phyloP scores from a whole-genome alignment of 2,113 vertebrate genomes.

The Pipra filicauda region DNA sequence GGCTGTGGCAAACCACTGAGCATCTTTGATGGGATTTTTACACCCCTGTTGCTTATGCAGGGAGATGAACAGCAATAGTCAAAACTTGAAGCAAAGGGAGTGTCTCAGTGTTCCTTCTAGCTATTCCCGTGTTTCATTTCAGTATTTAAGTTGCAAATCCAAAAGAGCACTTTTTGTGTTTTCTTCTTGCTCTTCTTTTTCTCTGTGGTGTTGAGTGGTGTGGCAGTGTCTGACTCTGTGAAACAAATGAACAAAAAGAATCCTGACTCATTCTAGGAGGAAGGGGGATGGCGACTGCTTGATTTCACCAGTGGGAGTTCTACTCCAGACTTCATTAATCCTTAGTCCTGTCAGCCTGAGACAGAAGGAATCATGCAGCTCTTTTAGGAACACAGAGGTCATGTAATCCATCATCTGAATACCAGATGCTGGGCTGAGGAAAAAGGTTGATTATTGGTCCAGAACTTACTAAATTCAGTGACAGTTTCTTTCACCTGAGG shows the following conservation, averaged over 20 bases:
- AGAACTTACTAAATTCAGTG: neutral
- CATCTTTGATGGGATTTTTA: neutral
- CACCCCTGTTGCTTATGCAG: neutral
- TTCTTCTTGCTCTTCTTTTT: neutral
- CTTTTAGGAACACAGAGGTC: neutral
- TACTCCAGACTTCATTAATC: neutral
- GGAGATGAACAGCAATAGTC: neutral
- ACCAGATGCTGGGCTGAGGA: neutral
- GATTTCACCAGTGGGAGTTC: neutral
- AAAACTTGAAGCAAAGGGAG: neutral
- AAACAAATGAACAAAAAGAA: neutral
- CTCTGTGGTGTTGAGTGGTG: neutral
- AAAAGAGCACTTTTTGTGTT: neutral
- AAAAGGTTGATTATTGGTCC: neutral
- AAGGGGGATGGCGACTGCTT: neutral
- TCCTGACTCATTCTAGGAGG: neutral
- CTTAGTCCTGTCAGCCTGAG: neutral
- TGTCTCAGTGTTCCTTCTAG: neutral
- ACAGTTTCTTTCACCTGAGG: neutral
- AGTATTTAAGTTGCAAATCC: neutral
- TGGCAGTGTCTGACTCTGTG: neutral
- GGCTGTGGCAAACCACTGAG: neutral
- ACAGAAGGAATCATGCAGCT: neutral
- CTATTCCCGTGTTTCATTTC: neutral
- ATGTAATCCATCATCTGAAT: neutral